Percentiles rank a stretch among this genome's conserved stretches.
These are phyloP conservation scores for Pollimyrus isidori DNA, from an alignment of 2,113 vertebrate genomes.

Conservation along the genomic window DNA sequence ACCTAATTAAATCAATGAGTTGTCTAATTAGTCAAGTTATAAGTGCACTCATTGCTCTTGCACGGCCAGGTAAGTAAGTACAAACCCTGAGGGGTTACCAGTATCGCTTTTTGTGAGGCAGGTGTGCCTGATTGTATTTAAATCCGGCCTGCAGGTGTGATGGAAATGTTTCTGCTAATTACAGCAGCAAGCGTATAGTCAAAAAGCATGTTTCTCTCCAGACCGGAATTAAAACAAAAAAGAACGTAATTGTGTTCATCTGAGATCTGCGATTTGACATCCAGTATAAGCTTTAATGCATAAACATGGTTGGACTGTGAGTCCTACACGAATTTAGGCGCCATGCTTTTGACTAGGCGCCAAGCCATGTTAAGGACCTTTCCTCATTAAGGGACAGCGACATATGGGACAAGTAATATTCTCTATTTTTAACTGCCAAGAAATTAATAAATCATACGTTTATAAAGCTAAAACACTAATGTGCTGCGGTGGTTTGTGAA, in stretches of 20 bases:
- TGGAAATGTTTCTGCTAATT: slow-evolving; percentile 6
- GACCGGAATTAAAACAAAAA: not conserved
- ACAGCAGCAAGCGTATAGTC: not conserved
- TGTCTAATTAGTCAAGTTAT: slow-evolving; percentile 17
- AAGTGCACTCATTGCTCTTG: not conserved
- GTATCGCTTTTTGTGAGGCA: not conserved
- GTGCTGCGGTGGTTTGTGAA: not conserved
- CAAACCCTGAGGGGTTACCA: not conserved
- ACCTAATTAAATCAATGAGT: slow-evolving; percentile 17
- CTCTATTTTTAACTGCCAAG: slow-evolving; percentile 19
- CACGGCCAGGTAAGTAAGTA: not conserved
- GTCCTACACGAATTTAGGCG: not conserved
- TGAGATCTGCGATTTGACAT: not conserved
- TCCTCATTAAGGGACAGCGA: slow-evolving; percentile 6
- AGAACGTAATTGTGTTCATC: not conserved
- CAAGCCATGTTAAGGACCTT: slow-evolving; percentile 14
- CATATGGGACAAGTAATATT: slow-evolving; percentile 21
- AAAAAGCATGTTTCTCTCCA: not conserved
- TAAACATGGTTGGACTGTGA: not conserved
- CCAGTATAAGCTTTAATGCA: not conserved
- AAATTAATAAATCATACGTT: slow-evolving; percentile 18
- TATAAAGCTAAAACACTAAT: slow-evolving; percentile 14
- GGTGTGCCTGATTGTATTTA: not conserved
- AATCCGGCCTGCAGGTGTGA: not conserved
- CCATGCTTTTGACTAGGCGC: not conserved